phyloP scores from a whole-genome alignment of 2,888 invertebrate species.

The Amiota mariae region DNA sequence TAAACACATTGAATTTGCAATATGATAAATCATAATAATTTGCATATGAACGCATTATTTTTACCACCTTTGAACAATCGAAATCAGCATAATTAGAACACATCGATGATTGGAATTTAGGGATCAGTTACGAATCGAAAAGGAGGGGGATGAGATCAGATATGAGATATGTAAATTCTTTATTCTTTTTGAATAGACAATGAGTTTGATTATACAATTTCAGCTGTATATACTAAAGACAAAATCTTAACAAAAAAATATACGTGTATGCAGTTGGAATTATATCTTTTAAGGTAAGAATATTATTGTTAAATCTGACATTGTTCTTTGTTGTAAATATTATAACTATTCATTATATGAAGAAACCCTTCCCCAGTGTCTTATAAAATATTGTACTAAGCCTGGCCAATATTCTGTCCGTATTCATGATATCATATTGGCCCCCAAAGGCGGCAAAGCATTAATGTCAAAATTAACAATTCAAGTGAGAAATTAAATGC shows the following conservation, averaged over 20 bases:
- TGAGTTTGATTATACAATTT: not conserved
- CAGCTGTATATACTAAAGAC: too few species aligned
- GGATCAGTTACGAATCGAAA: not conserved
- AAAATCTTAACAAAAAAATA: too few species aligned
- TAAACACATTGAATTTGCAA: constrained; percentile 20
- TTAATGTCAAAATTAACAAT: constrained; percentile 30
- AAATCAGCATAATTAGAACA: constrained; percentile 4
- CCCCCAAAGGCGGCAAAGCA: constrained; percentile 9
- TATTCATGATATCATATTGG: constrained; percentile 44
- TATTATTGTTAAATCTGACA: too few species aligned
- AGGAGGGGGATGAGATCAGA: not conserved
- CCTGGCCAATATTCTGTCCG: not conserved
- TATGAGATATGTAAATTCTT: constrained; percentile 37
- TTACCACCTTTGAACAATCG: constrained; percentile 41
- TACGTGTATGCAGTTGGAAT: not conserved
- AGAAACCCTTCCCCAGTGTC: constrained; percentile 2
- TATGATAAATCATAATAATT: constrained; percentile 53
- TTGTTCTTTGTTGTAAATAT: too few species aligned
- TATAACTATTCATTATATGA: not conserved
- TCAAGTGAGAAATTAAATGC: constrained; percentile 30
- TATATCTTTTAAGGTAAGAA: too few species aligned
- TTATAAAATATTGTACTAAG: constrained; percentile 9
- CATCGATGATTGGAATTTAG: not conserved
- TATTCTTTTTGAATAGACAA: not conserved
- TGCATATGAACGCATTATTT: constrained; percentile 49